These are phyloP conservation scores for Chloroceryle aenea DNA, from an alignment of 2,113 vertebrate species.

Conservation along the genomic window DNA sequence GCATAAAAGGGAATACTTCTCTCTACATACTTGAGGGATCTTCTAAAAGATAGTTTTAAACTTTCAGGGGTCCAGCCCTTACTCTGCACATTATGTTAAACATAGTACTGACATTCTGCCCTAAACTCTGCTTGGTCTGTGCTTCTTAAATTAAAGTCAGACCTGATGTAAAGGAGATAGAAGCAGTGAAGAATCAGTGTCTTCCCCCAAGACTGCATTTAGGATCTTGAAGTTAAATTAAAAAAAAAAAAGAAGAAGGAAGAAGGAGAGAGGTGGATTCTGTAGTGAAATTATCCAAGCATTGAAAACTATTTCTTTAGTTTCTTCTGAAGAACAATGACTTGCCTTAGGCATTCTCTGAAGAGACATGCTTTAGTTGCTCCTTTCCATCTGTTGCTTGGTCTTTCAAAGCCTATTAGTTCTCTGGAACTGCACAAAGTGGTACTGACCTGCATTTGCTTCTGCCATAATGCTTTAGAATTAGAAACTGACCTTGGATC, in stretches of 20 bases:
- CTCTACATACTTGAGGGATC: neutral
- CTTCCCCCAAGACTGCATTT: neutral
- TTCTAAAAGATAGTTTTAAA: neutral
- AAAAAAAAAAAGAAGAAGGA: neutral
- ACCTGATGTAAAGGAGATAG: neutral
- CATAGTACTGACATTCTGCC: neutral
- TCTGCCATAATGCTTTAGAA: neutral
- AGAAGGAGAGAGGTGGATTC: neutral
- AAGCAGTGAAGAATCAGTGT: neutral
- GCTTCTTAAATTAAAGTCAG: neutral
- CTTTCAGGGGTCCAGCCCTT: neutral
- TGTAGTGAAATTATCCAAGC: neutral
- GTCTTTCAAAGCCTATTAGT: neutral
- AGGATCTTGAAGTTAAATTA: neutral
- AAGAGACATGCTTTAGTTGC: neutral
- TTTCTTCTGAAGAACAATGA: neutral
- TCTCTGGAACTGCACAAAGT: neutral
- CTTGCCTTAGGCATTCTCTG: neutral
- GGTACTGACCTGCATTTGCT: neutral
- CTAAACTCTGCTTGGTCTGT: neutral
- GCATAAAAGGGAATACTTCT: neutral
- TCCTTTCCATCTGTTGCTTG: neutral
- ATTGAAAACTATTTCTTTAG: neutral
- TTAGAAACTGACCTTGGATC: neutral
- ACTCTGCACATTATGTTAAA: neutral